Base-by-base conservation (phyloP, 2,797 vertebrate genomes). In the Schizopygopsis malacanthus region DNA sequence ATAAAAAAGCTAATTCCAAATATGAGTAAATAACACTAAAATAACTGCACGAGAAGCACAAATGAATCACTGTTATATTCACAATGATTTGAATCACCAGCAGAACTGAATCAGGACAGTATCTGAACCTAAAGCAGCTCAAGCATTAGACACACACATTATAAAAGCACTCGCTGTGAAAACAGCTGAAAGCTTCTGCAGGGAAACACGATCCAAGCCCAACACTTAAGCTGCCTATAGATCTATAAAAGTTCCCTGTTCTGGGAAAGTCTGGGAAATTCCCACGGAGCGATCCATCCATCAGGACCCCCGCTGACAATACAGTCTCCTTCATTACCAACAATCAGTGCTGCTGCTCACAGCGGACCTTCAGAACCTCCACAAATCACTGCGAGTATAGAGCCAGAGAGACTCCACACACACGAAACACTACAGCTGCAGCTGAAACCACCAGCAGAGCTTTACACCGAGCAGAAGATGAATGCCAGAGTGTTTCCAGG, bases 251-350 rank as follows among this genome's bases (percentile, higher is more conserved):
- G 2, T 5, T 41, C 22, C 28, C 79, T 70, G 20, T 25, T 70
- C 28, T 28, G 28, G 28, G 28, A 70, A 41, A 69, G 33, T 11
- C 20, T 39, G 65, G 79, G 63, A 70, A 81, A 81, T 41, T 69
- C 79, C 79, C 79, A 39, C 2, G 33, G 20, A 22, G n/a, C 9
- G 18, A 79, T 33, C 79, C 79, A 67, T 69, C 45, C 61, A 81
- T 69, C 79, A 81, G 25, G 61, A 63, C 12, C 25, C 25, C 25
- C 13, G 61, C 11, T 69, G 45, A 69, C 79, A 69, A 50, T 65
- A 20, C 45, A 47, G 12, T 47, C 41, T 28, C 41, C 43, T 45
- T 79, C 54, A 47, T 47, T 47, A 47, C 45, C 1, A 59, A 10
- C 54, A 56, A 56, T 22, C 54, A 22, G 54, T 56, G 54, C 54